Percentiles rank a stretch among this genome's conserved stretches.
phyloP scores from a whole-genome alignment of 2,888 invertebrate species.

The Athetis lepigone region DNA sequence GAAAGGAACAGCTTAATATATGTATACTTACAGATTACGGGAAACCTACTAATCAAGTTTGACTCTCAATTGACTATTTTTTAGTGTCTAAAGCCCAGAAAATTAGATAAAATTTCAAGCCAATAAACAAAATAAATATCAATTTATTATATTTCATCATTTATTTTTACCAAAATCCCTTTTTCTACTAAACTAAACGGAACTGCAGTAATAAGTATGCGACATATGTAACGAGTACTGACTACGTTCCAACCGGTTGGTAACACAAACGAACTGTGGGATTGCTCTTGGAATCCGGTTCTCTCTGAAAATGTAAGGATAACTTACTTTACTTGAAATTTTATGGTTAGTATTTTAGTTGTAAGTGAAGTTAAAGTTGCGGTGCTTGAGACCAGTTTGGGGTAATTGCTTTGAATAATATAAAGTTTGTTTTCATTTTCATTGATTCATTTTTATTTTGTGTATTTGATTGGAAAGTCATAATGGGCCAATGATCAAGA shows the following conservation, averaged over 20 bases:
- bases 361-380: neutral
- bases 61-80: too few relatives aligned
- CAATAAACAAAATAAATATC: too few relatives aligned
- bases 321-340: neutral
- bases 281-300: slow-evolving; percentile 10
- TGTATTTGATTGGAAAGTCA: too few relatives aligned
- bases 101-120: too few relatives aligned
- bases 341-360: neutral
- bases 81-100: too few relatives aligned
- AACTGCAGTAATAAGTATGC: slow-evolving; percentile 14
- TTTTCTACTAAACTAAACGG: slow-evolving; percentile 6
- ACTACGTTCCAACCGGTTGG: slow-evolving; percentile 2
- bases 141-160: too few relatives aligned
- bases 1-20: too few relatives aligned
- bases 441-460: too few relatives aligned
- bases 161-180: slow-evolving; percentile 23
- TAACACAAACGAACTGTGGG: slow-evolving; percentile 21
- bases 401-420: neutral
- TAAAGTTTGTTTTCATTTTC: neutral
- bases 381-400: neutral
- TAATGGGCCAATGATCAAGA: too few relatives aligned
- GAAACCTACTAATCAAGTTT: too few relatives aligned
- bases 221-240: slow-evolving; percentile 11
- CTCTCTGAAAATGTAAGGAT: neutral
- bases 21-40: too few relatives aligned